Conservation (phyloP, 2,797 vertebrate genomes). For the Melopsittacus undulatus region DNA sequence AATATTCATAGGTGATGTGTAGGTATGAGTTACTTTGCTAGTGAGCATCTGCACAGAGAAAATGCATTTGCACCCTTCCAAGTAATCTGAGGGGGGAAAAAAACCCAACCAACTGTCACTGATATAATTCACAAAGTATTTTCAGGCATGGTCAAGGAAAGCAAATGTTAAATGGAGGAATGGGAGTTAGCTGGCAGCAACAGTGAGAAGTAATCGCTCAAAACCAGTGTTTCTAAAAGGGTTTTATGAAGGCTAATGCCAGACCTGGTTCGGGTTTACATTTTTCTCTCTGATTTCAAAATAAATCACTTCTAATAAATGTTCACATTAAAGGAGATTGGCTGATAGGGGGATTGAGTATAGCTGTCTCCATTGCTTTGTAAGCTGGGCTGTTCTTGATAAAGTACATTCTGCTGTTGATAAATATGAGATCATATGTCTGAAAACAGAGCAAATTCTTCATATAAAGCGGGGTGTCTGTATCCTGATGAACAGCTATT, state of each 20-base stretch:
- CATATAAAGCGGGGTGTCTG: not conserved
- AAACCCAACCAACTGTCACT: rapidly evolving
- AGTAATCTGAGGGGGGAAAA: not conserved
- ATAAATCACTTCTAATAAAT: not conserved
- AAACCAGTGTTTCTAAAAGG: not conserved
- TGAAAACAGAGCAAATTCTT: not conserved
- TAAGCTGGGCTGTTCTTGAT: not conserved
- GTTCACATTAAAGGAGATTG: not conserved
- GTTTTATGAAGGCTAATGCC: not conserved
- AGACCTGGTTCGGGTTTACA: not conserved
- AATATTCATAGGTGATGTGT: not conserved
- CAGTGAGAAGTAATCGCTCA: not conserved
- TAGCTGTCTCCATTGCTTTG: not conserved
- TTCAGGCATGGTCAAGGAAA: not conserved
- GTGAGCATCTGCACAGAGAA: not conserved
- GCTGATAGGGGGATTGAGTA: not conserved
- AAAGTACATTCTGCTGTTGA: not conserved
- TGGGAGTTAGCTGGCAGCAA: not conserved
- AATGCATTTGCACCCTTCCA: not conserved
- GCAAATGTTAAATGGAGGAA: not conserved
- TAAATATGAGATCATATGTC: rapidly evolving
- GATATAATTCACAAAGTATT: not conserved
- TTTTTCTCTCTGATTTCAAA: not conserved
- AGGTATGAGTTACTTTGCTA: not conserved
- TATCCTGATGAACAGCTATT: not conserved